Evolutionary conservation across 2,888 invertebrate species (phyloP), one percentile per base, ranked within the genome.

Genomic region (Plagodis pulveraria): DNA sequence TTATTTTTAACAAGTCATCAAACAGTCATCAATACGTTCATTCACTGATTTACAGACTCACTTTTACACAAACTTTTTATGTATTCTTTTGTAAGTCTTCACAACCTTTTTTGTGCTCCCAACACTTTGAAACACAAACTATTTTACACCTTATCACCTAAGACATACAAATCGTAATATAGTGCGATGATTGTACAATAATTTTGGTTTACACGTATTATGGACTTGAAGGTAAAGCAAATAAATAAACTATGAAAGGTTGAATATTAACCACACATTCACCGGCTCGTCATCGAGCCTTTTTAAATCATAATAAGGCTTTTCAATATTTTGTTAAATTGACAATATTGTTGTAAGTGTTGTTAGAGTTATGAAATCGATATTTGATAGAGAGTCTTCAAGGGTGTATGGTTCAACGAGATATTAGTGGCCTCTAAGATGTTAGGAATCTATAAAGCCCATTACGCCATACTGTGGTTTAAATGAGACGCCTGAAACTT

Each of bases 301-400:
- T 67, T 66, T 69, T 54, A 62, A 62, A 57, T 50, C 54, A 70
- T 69, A 73, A 73, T 72, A 60, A 61, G 51, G 46, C 62, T 63
- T 73, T 78, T 77, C 64, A 77, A 57, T 66, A 66, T 71, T 69
- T 66, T 73, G 70, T 72, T 74, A 72, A 70, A 75, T 77, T 75
- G 74, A 73, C 69, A 75, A 74, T 68, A 72, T 70, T 78, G 70
- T 74, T 72, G 63, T 57, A 35, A 46, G 57, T 59, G 9, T 32
- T 22, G 22, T 22, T 22, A 22, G 9, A 48, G 60, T 70, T 70
- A 66, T 50, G 73, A 65, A 73, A 73, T 68, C 66, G 64, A 71
- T 61, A 58, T 59, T 52, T 57, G 47, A 56, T 58, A 10, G 36
- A 62, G 43, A 55, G 59, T 50, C 42, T 42, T 47, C n/a, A 43